phyloP scores from a whole-genome alignment of 2,797 vertebrate genomes.

The Thaleichthys pacificus region DNA sequence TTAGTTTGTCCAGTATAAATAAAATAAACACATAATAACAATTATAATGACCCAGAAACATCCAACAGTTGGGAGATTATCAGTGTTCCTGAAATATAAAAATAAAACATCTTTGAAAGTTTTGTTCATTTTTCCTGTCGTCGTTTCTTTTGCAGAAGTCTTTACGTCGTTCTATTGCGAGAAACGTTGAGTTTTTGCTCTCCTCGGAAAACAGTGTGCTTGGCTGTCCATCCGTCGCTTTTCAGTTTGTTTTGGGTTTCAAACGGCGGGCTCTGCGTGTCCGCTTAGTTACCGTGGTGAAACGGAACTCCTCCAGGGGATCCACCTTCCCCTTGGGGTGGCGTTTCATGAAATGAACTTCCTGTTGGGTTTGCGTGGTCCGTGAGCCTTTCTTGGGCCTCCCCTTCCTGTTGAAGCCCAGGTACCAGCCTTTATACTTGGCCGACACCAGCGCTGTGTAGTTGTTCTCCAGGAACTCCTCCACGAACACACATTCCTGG shows the following conservation, averaged over 20 bases:
- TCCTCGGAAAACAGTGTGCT: constrained; percentile 34
- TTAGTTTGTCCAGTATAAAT: constrained; percentile 82
- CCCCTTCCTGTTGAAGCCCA: constrained; percentile 83
- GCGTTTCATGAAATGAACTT: constrained; percentile 86
- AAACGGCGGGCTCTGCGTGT: constrained; percentile 81
- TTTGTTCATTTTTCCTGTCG: constrained; percentile 54
- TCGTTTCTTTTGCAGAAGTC: constrained; percentile 55
- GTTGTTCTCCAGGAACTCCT: constrained; percentile 86
- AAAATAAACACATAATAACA: constrained; percentile 73
- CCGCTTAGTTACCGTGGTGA: constrained; percentile 81
- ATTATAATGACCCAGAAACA: constrained; percentile 72
- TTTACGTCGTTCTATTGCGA: constrained; percentile 60
- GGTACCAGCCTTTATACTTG: constrained; percentile 84
- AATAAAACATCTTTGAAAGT: constrained; percentile 81
- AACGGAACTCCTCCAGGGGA: constrained; percentile 77
- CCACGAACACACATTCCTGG: constrained; percentile 82
- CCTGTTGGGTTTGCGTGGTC: constrained; percentile 80
- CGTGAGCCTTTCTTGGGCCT: constrained; percentile 79
- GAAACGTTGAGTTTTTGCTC: constrained; percentile 32
- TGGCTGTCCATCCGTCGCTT: constrained; percentile 40
- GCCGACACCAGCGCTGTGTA: constrained; percentile 83
- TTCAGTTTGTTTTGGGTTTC: constrained; percentile 76
- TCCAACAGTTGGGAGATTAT: constrained; percentile 70
- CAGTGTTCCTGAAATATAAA: constrained; percentile 79
- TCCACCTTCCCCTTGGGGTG: constrained; percentile 73